A percentile compares a stretch with the other conserved stretches of the same genome.
Evolutionary conservation across 1,140 invertebrate genomes (phyloP).

Genomic region (Calliopsis andreniformis): DNA sequence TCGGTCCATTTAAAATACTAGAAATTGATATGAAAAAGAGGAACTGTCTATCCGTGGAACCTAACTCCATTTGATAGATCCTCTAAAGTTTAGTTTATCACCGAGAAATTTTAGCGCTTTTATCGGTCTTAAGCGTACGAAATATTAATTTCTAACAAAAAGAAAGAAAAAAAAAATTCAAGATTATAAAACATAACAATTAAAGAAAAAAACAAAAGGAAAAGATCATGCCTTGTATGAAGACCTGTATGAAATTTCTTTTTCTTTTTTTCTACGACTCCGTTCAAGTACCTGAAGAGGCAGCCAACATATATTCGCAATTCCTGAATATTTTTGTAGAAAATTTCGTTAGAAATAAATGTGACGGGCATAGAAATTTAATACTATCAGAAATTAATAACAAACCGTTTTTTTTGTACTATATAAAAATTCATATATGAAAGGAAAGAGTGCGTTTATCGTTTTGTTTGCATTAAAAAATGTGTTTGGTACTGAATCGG

Average conservation of each 20-base stretch:
- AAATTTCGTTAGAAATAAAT: slow-evolving; percentile 3
- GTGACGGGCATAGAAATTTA: background rate
- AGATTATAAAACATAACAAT: slow-evolving; percentile 1
- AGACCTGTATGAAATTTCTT: background rate
- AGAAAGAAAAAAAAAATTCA: too few species aligned
- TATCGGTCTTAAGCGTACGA: slow-evolving; percentile 14
- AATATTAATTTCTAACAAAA: slow-evolving; percentile 18
- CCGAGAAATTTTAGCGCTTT: slow-evolving; percentile 19
- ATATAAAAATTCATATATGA: background rate
- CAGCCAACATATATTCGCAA: background rate
- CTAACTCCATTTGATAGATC: slow-evolving; percentile 32
- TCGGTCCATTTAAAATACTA: slow-evolving; percentile 42
- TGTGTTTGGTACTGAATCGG: background rate
- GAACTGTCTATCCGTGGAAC: slow-evolving; percentile 24
- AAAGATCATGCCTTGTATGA: background rate
- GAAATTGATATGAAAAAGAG: slow-evolving; percentile 54
- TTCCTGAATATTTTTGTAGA: background rate
- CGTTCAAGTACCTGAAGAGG: background rate
- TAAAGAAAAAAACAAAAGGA: background rate
- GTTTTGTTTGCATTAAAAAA: background rate
- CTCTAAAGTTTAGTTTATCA: slow-evolving; percentile 24
- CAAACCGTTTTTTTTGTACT: background rate
- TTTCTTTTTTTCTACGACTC: background rate
- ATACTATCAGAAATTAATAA: background rate
- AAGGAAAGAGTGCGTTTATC: background rate